phyloP scores from a whole-genome alignment of 2,888 invertebrate species.

The Sicus ferrugineus region DNA sequence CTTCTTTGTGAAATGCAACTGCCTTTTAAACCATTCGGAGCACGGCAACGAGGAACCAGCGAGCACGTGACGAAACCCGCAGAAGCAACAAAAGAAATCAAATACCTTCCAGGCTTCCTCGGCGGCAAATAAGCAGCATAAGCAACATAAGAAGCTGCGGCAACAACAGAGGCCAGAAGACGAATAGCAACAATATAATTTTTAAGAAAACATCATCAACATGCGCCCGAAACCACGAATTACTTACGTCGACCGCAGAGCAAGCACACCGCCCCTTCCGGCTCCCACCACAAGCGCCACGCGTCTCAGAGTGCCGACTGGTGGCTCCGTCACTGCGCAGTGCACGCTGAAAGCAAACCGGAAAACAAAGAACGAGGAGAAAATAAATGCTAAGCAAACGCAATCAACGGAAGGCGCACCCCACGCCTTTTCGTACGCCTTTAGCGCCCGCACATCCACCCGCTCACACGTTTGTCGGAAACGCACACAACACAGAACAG shows the following conservation, averaged over 20 bases:
- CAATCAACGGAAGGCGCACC: conserved; percentile 24
- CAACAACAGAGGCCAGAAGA: too few relatives aligned
- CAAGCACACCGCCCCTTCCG: conserved; percentile 30
- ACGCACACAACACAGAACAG: conserved; percentile 9
- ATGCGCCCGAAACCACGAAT: conserved; percentile 35
- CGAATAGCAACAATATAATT: conserved; percentile 24
- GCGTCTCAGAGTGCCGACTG: background rate
- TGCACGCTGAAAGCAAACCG: background rate
- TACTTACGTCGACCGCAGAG: conserved; percentile 33
- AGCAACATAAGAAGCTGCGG: background rate
- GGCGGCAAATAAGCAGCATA: background rate
- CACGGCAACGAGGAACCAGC: too few relatives aligned
- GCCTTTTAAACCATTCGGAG: too few relatives aligned
- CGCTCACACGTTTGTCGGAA: conserved; percentile 10
- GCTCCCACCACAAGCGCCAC: background rate
- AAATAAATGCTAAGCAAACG: conserved; percentile 3
- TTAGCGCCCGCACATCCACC: background rate
- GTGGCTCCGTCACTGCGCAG: background rate
- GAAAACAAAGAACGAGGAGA: conserved; percentile 6
- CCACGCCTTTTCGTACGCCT: conserved; percentile 11
- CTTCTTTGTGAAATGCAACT: too few relatives aligned
- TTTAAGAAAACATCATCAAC: conserved; percentile 34
- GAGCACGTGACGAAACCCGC: background rate
- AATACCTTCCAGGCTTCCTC: conserved; percentile 30
- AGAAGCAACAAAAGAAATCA: conserved; percentile 31